Evolutionary conservation across 2,797 vertebrate species (phyloP).

Genomic region (Smutsia gigantea): DNA sequence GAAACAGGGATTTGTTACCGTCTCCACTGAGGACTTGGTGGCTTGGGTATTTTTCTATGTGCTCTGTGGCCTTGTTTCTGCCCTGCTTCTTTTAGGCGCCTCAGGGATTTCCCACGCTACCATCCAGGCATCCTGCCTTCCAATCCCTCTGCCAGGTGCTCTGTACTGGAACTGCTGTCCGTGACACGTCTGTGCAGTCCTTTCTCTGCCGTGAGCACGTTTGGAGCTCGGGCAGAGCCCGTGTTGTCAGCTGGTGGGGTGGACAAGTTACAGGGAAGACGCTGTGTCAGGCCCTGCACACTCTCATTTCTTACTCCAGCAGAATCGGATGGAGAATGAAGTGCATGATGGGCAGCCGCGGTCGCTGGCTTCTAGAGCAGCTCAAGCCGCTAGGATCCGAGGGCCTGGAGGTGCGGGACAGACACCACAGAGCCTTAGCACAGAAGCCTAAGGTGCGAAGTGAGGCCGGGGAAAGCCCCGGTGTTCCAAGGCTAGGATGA

Average conservation of each 20-base stretch:
- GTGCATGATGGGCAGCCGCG: conserved; percentile 75
- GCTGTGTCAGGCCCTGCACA: conserved; percentile 77
- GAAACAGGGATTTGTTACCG: not conserved
- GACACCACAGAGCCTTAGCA: conserved; percentile 43
- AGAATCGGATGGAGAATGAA: conserved; percentile 66
- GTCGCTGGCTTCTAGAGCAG: conserved; percentile 11
- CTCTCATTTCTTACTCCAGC: conserved; percentile 78
- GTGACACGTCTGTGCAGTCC: conserved; percentile 11
- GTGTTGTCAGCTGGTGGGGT: conserved; percentile 83
- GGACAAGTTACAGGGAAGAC: conserved; percentile 82
- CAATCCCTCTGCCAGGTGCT: not conserved
- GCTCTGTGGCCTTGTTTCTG: not conserved
- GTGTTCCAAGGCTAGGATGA: not conserved
- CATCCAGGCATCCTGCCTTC: not conserved
- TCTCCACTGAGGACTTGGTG: not conserved
- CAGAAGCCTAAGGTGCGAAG: not conserved
- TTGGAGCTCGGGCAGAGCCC: conserved; percentile 62
- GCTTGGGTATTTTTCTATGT: not conserved
- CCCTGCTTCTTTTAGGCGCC: not conserved
- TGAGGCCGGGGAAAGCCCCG: not conserved
- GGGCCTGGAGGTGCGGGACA: not conserved
- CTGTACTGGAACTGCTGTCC: not conserved
- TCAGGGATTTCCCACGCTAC: not conserved
- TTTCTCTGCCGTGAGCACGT: conserved; percentile 57
- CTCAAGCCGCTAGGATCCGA: not conserved